Conservation (phyloP, 2,113 vertebrate species). For the Myotis brandtii region DNA sequence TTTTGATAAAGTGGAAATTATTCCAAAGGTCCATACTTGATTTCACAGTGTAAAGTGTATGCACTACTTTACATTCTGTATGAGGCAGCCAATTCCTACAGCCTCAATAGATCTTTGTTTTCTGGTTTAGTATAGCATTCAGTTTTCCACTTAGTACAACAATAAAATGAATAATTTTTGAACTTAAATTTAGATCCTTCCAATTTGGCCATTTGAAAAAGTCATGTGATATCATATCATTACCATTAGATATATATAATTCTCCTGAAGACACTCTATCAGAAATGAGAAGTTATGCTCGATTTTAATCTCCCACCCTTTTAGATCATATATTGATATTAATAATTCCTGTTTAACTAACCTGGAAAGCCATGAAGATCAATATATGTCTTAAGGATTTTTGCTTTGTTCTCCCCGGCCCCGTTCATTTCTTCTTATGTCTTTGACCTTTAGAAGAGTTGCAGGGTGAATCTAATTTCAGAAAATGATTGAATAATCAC, state of each 20-base stretch:
- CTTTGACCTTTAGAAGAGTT: conserved; percentile 44
- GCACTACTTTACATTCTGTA: conserved; percentile 60
- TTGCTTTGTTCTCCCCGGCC: background rate
- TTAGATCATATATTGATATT: conserved; percentile 34
- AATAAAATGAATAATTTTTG: conserved; percentile 87
- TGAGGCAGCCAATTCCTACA: conserved; percentile 82
- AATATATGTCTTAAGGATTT: background rate
- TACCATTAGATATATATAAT: conserved; percentile 64
- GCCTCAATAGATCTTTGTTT: conserved; percentile 82
- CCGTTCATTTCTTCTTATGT: background rate
- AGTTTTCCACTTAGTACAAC: conserved; percentile 88
- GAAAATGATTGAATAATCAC: conserved; percentile 40
- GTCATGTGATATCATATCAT: conserved; percentile 39
- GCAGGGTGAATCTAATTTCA: background rate
- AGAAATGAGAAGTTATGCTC: conserved; percentile 47
- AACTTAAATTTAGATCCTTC: conserved; percentile 82
- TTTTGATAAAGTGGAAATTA: conserved; percentile 77
- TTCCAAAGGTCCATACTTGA: conserved; percentile 72
- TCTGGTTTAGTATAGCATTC: conserved; percentile 84
- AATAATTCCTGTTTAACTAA: background rate
- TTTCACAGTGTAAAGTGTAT: background rate
- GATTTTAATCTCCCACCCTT: background rate
- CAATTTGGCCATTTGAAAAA: conserved; percentile 80
- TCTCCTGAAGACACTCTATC: conserved; percentile 61
- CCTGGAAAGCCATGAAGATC: background rate